These are phyloP conservation scores for Ophioderma brevispina DNA, from an alignment of 35 echinoderm and acorn worm species.

Conservation along the genomic window DNA sequence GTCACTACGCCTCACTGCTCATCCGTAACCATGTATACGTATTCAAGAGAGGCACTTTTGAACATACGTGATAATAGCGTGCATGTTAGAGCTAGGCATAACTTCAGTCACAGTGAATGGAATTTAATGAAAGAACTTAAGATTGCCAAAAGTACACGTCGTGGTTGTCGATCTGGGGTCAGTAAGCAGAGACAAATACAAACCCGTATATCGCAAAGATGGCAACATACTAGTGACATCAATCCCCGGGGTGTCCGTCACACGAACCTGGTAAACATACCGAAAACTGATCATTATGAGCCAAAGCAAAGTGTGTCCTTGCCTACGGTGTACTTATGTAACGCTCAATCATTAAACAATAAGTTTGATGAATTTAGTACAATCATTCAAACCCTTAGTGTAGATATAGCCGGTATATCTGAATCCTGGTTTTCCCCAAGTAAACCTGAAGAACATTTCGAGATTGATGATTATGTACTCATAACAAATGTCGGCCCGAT, in stretches of 20 bases:
- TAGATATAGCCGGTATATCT: neutral
- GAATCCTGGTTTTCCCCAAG: constrained; percentile 24
- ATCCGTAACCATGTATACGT: neutral
- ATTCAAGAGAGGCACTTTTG: neutral
- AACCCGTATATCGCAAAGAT: neutral
- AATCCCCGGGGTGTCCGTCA: neutral
- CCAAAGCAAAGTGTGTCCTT: neutral
- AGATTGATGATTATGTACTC: constrained; percentile 2
- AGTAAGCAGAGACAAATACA: constrained; percentile 17
- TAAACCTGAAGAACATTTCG: constrained; percentile 6
- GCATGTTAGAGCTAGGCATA: too few species aligned
- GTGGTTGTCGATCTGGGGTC: constrained; percentile 3
- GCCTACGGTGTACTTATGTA: constrained; percentile 9
- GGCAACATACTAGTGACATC: too few species aligned
- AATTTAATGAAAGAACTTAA: neutral
- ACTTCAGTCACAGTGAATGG: too few species aligned
- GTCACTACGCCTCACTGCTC: neutral
- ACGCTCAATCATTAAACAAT: constrained; percentile 29
- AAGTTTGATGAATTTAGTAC: constrained; percentile 53
- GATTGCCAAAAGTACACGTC: neutral
- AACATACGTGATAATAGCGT: neutral
- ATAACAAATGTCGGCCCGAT: neutral
- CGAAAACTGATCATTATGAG: neutral
- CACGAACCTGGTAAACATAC: neutral
- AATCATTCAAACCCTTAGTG: neutral